Evolutionary conservation across 2,113 vertebrate genomes (phyloP).

Genomic region (Phyllostomus hastatus): DNA sequence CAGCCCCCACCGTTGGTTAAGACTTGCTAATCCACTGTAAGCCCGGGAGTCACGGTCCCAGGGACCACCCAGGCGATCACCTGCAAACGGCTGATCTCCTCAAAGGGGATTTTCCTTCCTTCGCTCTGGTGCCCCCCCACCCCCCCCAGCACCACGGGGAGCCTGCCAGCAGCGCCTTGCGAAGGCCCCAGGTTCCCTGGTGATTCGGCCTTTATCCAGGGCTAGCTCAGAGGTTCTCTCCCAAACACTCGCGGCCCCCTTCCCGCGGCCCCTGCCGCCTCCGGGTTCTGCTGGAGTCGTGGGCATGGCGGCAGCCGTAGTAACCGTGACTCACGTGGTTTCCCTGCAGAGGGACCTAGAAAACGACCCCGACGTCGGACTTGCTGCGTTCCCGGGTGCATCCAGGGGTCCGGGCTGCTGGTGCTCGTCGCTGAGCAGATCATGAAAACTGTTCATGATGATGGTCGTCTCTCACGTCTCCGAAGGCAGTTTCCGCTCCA

Average conservation of each 20-base stretch:
- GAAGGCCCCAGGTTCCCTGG: background rate
- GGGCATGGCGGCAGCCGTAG: background rate
- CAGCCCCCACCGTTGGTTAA: conserved; percentile 42
- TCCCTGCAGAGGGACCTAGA: background rate
- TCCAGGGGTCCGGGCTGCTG: background rate
- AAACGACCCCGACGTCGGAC: background rate
- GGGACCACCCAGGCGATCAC: too few species aligned
- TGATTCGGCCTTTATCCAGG: conserved; percentile 7
- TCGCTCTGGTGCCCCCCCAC: too few species aligned
- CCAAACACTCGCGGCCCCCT: background rate
- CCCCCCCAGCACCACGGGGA: background rate
- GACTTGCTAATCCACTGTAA: conserved; percentile 53
- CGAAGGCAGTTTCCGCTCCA: conserved; percentile 1
- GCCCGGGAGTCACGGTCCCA: background rate
- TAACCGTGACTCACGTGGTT: background rate
- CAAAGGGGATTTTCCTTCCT: conserved; percentile 33
- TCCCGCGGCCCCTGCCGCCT: background rate
- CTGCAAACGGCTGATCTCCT: conserved; percentile 34
- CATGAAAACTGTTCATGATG: background rate
- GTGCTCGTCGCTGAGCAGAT: background rate
- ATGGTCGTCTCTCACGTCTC: background rate
- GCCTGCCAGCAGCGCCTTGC: background rate
- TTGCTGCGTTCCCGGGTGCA: background rate
- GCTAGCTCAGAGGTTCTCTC: background rate
- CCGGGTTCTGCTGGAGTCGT: background rate